Percentiles rank a stretch among this genome's conserved stretches.
Conservation (phyloP, 2,797 vertebrate genomes). For the Harpagifer antarcticus region DNA sequence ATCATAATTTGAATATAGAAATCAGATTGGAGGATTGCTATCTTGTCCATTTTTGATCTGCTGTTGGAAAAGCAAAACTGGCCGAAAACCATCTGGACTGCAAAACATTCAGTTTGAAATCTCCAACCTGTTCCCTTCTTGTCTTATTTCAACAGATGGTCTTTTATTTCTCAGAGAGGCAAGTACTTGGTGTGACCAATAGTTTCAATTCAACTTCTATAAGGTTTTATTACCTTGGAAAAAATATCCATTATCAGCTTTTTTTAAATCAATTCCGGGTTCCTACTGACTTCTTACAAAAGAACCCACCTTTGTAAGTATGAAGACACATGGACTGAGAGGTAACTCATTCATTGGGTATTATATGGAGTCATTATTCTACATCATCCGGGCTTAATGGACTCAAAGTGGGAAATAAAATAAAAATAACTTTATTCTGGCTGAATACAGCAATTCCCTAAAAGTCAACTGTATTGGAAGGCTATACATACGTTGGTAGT, state of each 20-base stretch:
- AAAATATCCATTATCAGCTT: not conserved
- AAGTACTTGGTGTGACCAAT: not conserved
- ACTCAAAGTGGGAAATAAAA: not conserved
- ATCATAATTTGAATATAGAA: not conserved
- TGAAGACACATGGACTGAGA: not conserved
- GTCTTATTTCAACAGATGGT: not conserved
- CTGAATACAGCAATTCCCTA: constrained; percentile 6
- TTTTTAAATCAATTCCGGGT: not conserved
- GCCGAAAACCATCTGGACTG: constrained; percentile 16
- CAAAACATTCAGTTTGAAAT: constrained; percentile 29
- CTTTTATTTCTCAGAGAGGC: not conserved
- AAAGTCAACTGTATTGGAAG: constrained; percentile 5
- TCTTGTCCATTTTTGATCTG: constrained; percentile 9
- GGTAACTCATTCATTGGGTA: not conserved
- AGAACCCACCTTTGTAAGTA: not conserved
- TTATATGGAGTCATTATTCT: not conserved
- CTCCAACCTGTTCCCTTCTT: constrained; percentile 13
- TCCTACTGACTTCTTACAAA: too few species aligned
- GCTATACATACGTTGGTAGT: not conserved
- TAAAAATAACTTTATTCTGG: not conserved
- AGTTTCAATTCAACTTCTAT: not conserved
- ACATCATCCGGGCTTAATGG: not conserved
- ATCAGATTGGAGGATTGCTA: constrained; percentile 5
- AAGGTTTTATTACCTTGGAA: not conserved
- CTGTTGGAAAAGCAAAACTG: constrained; percentile 13